phyloP scores from a whole-genome alignment of 2,797 vertebrate species.

The Sciaenops ocellatus region DNA sequence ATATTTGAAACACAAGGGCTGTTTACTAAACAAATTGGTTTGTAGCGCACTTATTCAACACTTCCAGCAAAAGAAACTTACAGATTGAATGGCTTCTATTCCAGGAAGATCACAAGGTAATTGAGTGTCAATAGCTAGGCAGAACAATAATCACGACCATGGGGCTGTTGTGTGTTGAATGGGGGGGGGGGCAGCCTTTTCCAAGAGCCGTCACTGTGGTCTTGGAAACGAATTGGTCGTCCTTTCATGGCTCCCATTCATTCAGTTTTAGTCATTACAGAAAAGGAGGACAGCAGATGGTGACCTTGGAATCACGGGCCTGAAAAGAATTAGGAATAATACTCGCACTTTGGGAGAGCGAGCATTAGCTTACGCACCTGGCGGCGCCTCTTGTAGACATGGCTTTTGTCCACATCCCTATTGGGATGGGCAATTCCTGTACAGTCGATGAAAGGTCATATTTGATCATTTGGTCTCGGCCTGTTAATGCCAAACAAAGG shows the following conservation, averaged over 20 bases:
- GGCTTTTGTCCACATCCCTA: constrained; percentile 55
- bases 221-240: constrained; percentile 49
- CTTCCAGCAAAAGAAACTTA: constrained; percentile 32
- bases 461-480: constrained; percentile 66
- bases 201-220: constrained; percentile 32
- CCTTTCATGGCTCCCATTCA: constrained; percentile 48
- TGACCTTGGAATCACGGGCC: constrained; percentile 70
- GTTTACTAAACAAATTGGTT: constrained; percentile 42
- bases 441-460: constrained; percentile 63
- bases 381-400: constrained; percentile 25
- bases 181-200: constrained; percentile 30
- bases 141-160: constrained; percentile 57
- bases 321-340: constrained; percentile 68
- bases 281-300: constrained; percentile 74
- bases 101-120: constrained; percentile 57
- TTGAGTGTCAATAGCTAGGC: constrained; percentile 64
- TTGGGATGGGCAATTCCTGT: constrained; percentile 37
- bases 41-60: constrained; percentile 15
- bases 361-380: constrained; percentile 60
- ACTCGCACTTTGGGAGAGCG: constrained; percentile 50
- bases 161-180: constrained; percentile 25
- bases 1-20: constrained; percentile 18
- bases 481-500: constrained; percentile 68
- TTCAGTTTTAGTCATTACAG: constrained; percentile 38
- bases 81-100: constrained; percentile 49